phyloP scores from a whole-genome alignment of 2,888 invertebrate species.

The Drosophila anomalata region DNA sequence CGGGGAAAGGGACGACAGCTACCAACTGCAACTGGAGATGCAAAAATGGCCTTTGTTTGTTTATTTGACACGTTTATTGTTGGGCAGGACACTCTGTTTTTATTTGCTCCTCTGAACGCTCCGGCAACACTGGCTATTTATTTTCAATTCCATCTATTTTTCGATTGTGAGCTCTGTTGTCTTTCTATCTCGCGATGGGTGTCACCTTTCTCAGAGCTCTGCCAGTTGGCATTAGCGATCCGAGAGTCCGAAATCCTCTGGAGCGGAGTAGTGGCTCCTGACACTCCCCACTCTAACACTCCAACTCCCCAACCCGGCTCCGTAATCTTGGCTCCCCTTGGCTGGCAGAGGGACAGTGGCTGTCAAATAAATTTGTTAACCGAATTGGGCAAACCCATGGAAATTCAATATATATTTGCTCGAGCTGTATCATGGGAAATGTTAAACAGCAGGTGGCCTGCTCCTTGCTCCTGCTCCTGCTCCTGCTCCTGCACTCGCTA shows the following conservation, averaged over 20 bases:
- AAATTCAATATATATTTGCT: conserved; percentile 2
- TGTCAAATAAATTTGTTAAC: conserved; percentile 6
- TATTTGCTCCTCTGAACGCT: background rate
- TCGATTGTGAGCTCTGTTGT: conserved; percentile 14
- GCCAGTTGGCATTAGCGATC: too few species aligned
- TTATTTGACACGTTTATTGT: conserved; percentile 46
- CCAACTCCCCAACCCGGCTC: too few species aligned
- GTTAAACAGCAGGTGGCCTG: conserved; percentile 50
- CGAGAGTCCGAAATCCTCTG: background rate
- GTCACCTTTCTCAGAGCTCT: conserved; percentile 8
- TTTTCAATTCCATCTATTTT: conserved; percentile 49
- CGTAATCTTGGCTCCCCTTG: background rate
- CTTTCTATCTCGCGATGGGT: conserved; percentile 28
- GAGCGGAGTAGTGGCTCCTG: too few species aligned
- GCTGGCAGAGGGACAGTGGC: background rate
- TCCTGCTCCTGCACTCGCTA: conserved; percentile 9
- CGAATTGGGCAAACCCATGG: conserved; percentile 1
- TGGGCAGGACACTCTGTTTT: conserved; percentile 12
- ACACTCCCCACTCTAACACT: too few species aligned
- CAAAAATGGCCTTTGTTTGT: conserved; percentile 45
- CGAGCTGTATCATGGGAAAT: background rate
- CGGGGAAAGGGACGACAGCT: background rate
- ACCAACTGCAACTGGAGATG: conserved; percentile 16
- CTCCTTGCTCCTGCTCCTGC: background rate
- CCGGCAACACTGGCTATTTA: conserved; percentile 32